Conservation (phyloP, 2,888 invertebrate species). For the Drosophila prolongata region DNA sequence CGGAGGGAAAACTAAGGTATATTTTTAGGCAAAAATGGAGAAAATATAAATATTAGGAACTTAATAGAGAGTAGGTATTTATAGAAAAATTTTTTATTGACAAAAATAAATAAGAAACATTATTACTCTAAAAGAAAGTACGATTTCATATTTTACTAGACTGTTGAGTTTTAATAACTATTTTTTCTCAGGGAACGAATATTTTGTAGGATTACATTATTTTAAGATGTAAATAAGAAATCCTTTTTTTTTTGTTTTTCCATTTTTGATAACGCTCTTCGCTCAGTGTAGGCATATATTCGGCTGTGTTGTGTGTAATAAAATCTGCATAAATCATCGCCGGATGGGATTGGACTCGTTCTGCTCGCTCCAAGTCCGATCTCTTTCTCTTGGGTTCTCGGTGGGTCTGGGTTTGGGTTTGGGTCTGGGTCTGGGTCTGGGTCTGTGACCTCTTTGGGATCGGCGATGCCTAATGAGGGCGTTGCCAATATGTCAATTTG, state of each 20-base stretch:
- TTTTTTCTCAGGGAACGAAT: no score
- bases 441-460: slow-evolving; percentile 23
- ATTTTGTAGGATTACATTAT: no score
- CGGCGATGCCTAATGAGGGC: slow-evolving; percentile 57
- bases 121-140: no score
- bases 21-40: no score
- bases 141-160: no score
- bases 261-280: background rate
- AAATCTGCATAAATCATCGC: slow-evolving; percentile 63
- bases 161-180: no score
- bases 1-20: background rate
- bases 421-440: slow-evolving; percentile 8
- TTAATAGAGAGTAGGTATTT: no score
- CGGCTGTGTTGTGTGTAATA: slow-evolving; percentile 20
- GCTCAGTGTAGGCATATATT: slow-evolving; percentile 23
- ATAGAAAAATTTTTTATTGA: no score
- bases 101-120: no score
- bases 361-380: background rate
- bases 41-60: no score
- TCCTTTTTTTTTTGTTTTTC: no score
- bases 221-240: no score
- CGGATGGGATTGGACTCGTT: slow-evolving; percentile 12
- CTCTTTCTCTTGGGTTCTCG: background rate
- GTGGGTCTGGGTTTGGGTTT: background rate
- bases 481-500: slow-evolving; percentile 77